These are phyloP conservation scores for Gallinago solitaria DNA, from an alignment of 2,797 vertebrate genomes.

Conservation along the genomic window DNA sequence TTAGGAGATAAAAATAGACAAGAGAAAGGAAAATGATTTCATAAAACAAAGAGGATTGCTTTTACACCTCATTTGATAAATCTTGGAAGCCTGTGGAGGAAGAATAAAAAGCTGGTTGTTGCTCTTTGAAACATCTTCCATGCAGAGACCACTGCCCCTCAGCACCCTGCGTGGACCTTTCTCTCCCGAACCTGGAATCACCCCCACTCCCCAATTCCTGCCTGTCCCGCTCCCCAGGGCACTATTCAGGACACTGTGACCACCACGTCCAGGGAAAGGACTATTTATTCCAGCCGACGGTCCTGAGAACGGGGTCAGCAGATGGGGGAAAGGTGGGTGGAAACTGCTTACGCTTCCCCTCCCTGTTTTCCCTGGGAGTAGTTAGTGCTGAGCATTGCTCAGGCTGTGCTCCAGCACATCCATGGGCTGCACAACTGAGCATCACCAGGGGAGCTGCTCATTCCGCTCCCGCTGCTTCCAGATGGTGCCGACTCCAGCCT, in stretches of 20 bases:
- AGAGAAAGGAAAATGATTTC: neutral
- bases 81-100: neutral
- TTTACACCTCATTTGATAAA: neutral
- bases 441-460: neutral
- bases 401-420: neutral
- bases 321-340: neutral
- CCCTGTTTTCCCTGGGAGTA: neutral
- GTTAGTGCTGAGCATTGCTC: neutral
- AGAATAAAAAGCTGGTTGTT: neutral
- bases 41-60: neutral
- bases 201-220: neutral
- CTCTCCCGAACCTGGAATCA: neutral
- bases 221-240: neutral
- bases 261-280: neutral
- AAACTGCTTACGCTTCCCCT: neutral
- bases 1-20: neutral
- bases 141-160: neutral
- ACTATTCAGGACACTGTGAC: fast-evolving
- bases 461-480: neutral
- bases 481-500: neutral
- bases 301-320: neutral
- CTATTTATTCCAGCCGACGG: neutral
- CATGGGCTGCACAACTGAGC: neutral
- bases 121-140: neutral
- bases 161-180: neutral